Evolutionary conservation across 2,888 invertebrate species (phyloP).

Genomic region (Zaprionus bogoriensis): DNA sequence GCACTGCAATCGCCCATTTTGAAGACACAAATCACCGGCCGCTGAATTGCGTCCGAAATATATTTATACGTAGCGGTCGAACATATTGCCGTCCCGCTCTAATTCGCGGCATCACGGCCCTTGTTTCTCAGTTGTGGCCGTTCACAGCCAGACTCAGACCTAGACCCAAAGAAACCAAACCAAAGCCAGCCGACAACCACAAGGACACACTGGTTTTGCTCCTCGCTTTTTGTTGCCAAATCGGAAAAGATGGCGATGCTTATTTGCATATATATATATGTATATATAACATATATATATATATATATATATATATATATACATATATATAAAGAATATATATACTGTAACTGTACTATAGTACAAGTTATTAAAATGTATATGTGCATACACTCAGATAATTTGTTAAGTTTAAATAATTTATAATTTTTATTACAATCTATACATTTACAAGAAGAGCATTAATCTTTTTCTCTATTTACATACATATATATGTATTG

Average conservation of each 20-base stretch:
- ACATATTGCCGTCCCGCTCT: slow-evolving; percentile 3
- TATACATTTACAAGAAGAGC: slow-evolving; percentile 41
- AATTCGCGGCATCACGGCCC: slow-evolving; percentile 2
- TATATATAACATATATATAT: slow-evolving; percentile 1
- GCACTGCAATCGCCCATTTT: no score
- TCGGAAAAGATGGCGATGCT: not conserved
- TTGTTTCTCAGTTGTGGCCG: not conserved
- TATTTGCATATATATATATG: slow-evolving; percentile 1
- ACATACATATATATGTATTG: slow-evolving; percentile 27
- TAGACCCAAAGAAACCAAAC: not conserved
- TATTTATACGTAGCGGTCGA: not conserved
- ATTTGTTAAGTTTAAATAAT: slow-evolving; percentile 62
- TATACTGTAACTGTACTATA: no score
- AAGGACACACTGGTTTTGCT: slow-evolving; percentile 5
- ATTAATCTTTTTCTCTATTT: slow-evolving; percentile 33
- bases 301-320: slow-evolving; percentile 1
- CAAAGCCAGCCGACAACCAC: not conserved
- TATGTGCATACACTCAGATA: slow-evolving; percentile 19
- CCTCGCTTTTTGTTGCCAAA: slow-evolving; percentile 8
- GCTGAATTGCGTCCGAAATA: not conserved
- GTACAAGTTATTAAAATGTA: not conserved
- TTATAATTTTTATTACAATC: slow-evolving; percentile 55
- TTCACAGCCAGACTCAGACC: not conserved
- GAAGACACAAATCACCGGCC: not conserved
- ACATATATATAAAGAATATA: not conserved